Evolutionary conservation across 2,797 vertebrate species (phyloP).

Genomic region (Takifugu rubripes): DNA sequence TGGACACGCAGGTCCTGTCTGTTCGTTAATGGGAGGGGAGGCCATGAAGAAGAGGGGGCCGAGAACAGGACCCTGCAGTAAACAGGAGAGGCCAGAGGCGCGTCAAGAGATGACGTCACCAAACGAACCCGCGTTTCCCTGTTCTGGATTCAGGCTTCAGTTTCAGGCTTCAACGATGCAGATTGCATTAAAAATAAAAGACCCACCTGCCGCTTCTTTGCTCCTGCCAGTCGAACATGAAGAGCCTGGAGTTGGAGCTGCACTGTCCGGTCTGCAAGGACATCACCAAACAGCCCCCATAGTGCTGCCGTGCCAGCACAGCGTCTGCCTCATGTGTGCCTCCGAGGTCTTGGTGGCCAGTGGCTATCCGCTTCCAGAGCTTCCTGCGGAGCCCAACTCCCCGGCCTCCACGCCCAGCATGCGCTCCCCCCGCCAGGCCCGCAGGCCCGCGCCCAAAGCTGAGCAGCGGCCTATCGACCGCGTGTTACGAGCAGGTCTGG

Average conservation of each 20-base stretch:
- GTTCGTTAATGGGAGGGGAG: too few relatives aligned
- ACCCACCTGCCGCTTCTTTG: not conserved
- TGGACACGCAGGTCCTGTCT: too few relatives aligned
- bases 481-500: slow-evolving; percentile 86
- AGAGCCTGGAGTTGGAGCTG: slow-evolving; percentile 94
- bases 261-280: slow-evolving; percentile 91
- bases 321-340: slow-evolving; percentile 91
- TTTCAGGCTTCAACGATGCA: too few relatives aligned
- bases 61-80: too few relatives aligned
- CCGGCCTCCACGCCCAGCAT: slow-evolving; percentile 89
- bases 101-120: too few relatives aligned
- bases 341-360: slow-evolving; percentile 89
- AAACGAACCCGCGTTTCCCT: too few relatives aligned
- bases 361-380: slow-evolving; percentile 85
- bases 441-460: slow-evolving; percentile 82
- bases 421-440: slow-evolving; percentile 87
- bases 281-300: slow-evolving; percentile 93
- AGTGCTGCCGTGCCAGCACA: slow-evolving; percentile 92
- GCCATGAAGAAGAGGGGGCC: too few relatives aligned
- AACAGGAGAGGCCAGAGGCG: too few relatives aligned
- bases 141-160: too few relatives aligned
- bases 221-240: slow-evolving; percentile 85
- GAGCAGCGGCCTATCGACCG: slow-evolving; percentile 86
- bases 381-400: slow-evolving; percentile 90
- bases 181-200: too few relatives aligned